Percentiles rank a stretch among this genome's conserved stretches.
Conservation (phyloP, 2,888 invertebrate genomes). For the Nomada ruficornis region DNA sequence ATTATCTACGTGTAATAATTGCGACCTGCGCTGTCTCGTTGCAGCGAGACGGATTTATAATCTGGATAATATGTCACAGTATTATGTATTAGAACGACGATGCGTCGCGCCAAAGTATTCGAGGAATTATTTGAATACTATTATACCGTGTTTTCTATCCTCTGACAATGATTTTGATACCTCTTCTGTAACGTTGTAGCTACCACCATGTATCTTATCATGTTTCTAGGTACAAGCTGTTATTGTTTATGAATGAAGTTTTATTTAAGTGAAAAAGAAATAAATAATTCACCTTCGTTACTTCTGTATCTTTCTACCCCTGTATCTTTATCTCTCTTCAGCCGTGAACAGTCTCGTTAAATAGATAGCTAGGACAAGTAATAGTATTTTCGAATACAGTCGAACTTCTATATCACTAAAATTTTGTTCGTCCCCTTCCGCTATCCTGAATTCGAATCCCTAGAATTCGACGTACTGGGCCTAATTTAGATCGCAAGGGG, state of each 20-base stretch:
- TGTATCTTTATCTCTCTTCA: no score
- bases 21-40: constrained; percentile 51
- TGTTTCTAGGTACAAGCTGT: constrained; percentile 76
- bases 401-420: no score
- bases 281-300: constrained; percentile 81
- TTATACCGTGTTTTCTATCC: constrained; percentile 81
- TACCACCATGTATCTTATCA: constrained; percentile 60
- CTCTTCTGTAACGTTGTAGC: constrained; percentile 75
- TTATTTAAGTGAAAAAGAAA: constrained; percentile 80
- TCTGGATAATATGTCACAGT: constrained; percentile 75
- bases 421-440: no score
- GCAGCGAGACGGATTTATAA: constrained; percentile 72
- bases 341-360: no score
- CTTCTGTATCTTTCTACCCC: neutral
- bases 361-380: no score
- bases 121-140: constrained; percentile 67
- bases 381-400: no score
- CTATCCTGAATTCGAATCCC: no score
- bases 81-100: constrained; percentile 74
- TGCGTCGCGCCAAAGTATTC: constrained; percentile 64
- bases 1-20: constrained; percentile 66
- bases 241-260: constrained; percentile 80
- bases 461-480: no score
- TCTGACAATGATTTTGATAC: constrained; percentile 81
- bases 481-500: no score